Conservation (phyloP, 2,113 vertebrate genomes). For the Arenaria interpres region DNA sequence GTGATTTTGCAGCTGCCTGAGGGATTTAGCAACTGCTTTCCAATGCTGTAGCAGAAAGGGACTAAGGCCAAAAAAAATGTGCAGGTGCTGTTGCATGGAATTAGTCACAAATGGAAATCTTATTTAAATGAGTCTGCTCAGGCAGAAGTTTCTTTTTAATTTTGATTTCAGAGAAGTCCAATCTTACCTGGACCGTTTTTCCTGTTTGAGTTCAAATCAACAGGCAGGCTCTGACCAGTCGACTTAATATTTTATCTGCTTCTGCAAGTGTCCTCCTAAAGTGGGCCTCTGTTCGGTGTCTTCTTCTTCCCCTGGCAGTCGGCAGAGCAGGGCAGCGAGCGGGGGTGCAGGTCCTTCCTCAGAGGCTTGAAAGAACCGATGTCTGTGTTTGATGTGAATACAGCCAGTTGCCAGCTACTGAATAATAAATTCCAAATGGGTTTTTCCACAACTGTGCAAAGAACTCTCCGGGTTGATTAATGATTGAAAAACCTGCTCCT, state of each 20-base stretch:
- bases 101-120: background rate
- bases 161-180: background rate
- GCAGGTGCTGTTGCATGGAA: background rate
- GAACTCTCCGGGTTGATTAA: background rate
- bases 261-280: background rate
- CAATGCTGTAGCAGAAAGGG: background rate
- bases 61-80: background rate
- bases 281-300: no score
- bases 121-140: background rate
- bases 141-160: background rate
- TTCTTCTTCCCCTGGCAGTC: background rate
- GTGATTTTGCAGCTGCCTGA: background rate
- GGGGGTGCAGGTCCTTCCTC: fast-evolving
- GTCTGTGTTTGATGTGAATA: background rate
- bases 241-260: background rate
- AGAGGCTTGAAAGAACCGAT: background rate
- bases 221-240: background rate
- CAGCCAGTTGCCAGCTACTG: background rate
- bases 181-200: background rate
- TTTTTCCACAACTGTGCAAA: background rate
- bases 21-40: background rate
- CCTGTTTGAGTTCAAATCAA: background rate
- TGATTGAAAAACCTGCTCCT: background rate
- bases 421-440: background rate
- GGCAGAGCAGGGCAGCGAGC: background rate